Base-by-base conservation (phyloP, 2,113 vertebrate genomes). In the Misgurnus anguillicaudatus region DNA sequence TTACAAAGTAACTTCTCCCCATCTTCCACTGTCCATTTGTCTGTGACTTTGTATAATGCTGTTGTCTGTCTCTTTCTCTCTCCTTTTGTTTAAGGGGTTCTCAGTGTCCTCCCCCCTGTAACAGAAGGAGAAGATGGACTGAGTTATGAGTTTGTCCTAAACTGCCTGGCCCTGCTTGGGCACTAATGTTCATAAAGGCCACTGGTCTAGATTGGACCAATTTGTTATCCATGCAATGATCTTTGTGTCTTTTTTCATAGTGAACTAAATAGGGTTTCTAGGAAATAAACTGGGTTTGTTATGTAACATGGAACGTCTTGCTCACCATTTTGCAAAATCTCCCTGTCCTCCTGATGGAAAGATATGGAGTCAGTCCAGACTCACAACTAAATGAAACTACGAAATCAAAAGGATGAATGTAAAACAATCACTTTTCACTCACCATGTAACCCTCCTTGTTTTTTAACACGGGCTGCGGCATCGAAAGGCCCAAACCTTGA, bases 381-480 rank as follows among this genome's bases (percentile, higher is more conserved):
- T 38, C 62, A 39, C 2, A 24, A 16, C 21, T 81, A 17, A 17
- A 48, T 36, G 31, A 10, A 31, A 70, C 1, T 19, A 21, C 31
- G 51, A 61, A 36, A 66, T 45, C 1, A 31, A 6, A 36, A 17
- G 21, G 8, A 75, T 9, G 63, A 39, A 55, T 1, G 14, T 51
- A 61, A 60, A 48, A 21, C 53, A 24, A 8, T 53, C 13, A 36
- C 45, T 3, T 45, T 13, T 16, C 11, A 53, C 83, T 89, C 78
- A 93, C 92, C 77, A 55, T 60, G 3, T 14, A 4, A 0, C 89
- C 72, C 0, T 86, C 85, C 85, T 91, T 94, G 55, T 73, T 60
- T 39, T 45, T 89, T 64, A 62, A 6, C 24, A 91, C 91, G 0
- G 95, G 96, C 85, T 98, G 96, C 0, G 97, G 97, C 79, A 99